Conservation (phyloP, 2,888 invertebrate species). For the Pegoplata infirma region DNA sequence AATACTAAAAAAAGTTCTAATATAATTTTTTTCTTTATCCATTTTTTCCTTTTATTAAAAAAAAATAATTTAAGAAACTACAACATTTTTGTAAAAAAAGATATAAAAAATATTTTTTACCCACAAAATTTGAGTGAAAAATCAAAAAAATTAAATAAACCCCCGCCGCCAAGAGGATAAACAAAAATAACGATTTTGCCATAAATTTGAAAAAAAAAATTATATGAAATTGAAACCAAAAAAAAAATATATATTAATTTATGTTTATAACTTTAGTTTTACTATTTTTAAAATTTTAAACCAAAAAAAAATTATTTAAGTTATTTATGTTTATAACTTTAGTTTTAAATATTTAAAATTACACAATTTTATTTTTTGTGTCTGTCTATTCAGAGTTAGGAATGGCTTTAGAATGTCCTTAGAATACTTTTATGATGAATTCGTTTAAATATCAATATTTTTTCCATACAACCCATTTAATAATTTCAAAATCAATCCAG, state of each 20-base stretch:
- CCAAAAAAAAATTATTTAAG: constrained; percentile 11
- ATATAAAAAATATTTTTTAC: background rate
- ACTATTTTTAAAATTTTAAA: background rate
- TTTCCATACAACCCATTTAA: no score
- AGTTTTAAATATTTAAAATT: no score
- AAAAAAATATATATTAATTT: background rate
- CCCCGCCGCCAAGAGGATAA: constrained; percentile 57
- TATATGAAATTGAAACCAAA: constrained; percentile 14
- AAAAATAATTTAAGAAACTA: constrained; percentile 28
- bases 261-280: no score
- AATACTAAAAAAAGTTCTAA: constrained; percentile 45
- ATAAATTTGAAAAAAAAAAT: constrained; percentile 39
- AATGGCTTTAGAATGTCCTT: no score
- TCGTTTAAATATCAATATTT: no score
- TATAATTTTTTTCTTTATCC: background rate
- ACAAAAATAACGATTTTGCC: constrained; percentile 36
- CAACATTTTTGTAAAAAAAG: constrained; percentile 50
- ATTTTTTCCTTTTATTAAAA: constrained; percentile 12
- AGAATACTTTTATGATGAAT: no score
- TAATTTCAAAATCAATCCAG: no score
- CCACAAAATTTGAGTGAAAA: constrained; percentile 55
- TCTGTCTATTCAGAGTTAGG: no score
- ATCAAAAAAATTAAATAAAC: constrained; percentile 26
- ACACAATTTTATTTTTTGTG: no score
- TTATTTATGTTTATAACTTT: background rate